Evolutionary conservation across 2,888 invertebrate species (phyloP).

Genomic region (Acrocera orbiculus): DNA sequence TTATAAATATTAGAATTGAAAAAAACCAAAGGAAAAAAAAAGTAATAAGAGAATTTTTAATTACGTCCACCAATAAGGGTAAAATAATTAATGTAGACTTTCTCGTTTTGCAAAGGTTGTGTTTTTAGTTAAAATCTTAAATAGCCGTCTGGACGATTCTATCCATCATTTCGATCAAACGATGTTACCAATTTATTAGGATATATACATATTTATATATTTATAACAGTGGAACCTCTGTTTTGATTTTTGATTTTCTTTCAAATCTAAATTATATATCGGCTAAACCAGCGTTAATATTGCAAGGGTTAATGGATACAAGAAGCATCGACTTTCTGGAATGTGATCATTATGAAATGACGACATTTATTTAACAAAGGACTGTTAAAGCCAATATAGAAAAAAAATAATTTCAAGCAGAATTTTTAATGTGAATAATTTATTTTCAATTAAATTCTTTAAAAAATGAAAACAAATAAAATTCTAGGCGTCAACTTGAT

Average conservation of each 20-base stretch:
- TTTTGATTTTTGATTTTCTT: too few relatives aligned
- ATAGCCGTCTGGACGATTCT: background rate
- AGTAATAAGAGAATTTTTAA: conserved; percentile 13
- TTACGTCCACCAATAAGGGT: conserved; percentile 16
- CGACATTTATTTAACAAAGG: too few relatives aligned
- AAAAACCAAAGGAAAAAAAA: background rate
- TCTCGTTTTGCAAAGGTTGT: conserved; percentile 12
- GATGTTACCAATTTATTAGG: background rate
- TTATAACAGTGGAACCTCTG: conserved; percentile 13
- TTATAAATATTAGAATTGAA: background rate
- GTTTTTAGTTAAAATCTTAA: background rate
- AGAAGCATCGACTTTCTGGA: conserved; percentile 17
- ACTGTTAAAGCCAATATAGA: too few relatives aligned
- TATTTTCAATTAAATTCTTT: too few relatives aligned
- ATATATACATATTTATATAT: conserved; percentile 16
- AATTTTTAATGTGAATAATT: too few relatives aligned
- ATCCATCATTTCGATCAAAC: background rate
- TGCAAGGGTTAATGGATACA: conserved; percentile 12
- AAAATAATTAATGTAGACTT: conserved; percentile 14
- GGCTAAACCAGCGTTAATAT: conserved; percentile 12
- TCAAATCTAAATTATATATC: conserved; percentile 18
- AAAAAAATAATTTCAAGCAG: too few relatives aligned
- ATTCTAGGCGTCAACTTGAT: too few relatives aligned
- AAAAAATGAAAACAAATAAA: too few relatives aligned
- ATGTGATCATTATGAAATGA: conserved; percentile 14